Evolutionary conservation across 2,113 vertebrate species (phyloP), one percentile per base, ranked within the genome.

Genomic region (Perognathus longimembris): DNA sequence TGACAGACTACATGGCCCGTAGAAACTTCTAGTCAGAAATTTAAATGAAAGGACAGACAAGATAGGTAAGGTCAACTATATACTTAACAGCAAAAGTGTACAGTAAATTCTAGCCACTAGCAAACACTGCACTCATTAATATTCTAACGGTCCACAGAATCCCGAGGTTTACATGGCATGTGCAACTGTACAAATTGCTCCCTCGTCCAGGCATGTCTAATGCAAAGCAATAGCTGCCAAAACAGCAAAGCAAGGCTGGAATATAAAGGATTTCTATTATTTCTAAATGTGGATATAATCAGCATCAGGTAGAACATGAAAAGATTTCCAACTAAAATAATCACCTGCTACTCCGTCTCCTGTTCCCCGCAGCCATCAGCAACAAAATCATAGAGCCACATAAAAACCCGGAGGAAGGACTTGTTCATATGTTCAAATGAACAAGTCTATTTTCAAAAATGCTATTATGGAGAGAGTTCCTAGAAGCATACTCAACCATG

Each of bases 391-490:
- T 2, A 36, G 22, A 30, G 71, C 61, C 54, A 66, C 67, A 79
- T 54, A 92, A 87, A 40, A 87, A 69, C 90, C 54, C 83, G 42
- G 28, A 92, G 81, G 71, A 94, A 94, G 80, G 85, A 38, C 22
- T 54, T 82, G 38, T 84, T 64, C 71, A 5, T 75, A 32, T 91
- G 34, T 83, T 94, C 61, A 95, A 93, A 90, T 88, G 92, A 96
- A 82, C 50, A 94, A 78, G 63, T 80, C 89, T 92, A 86, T 90
- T 95, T 97, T 90, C 63, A 85, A 94, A 77, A 81, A 54, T 76
- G 75, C 6, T 86, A 94, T 93, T 95, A 92, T 67, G 54, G 61
- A 85, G 50, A 93, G 70, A 82, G 66, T 95, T 97, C 92, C 92
- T 96, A 92, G 93, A 96, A 95, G 92, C 54, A 92, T 67, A 78